Conservation (phyloP, 2,113 vertebrate species). For the Calyptommatus sinebrachiatus region DNA sequence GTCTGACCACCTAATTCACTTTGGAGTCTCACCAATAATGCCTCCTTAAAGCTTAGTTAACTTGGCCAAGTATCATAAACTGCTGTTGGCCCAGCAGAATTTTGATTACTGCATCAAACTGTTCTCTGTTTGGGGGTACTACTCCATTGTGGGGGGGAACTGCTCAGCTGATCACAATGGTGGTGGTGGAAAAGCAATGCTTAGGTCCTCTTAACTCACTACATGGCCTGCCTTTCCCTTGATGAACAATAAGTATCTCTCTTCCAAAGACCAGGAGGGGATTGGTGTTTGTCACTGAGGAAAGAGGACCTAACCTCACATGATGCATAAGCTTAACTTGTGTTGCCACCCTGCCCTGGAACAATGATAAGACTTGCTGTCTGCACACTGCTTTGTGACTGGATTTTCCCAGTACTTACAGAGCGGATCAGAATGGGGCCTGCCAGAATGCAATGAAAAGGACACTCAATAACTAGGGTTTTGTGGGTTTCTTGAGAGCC, state of each 20-base stretch:
- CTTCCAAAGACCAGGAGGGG: constrained; percentile 32
- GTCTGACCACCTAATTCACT: constrained; percentile 32
- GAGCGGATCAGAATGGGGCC: constrained; percentile 40
- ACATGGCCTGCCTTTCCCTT: constrained; percentile 31
- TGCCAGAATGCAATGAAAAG: constrained; percentile 31
- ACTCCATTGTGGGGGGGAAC: background rate
- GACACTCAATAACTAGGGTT: constrained; percentile 38
- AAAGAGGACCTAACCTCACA: constrained; percentile 9
- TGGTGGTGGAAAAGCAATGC: constrained; percentile 1
- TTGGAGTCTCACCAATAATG: constrained; percentile 52
- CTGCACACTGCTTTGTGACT: constrained; percentile 19
- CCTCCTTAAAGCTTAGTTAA: constrained; percentile 40
- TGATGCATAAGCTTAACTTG: constrained; percentile 1
- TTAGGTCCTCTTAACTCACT: constrained; percentile 9
- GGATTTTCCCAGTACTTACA: constrained; percentile 35
- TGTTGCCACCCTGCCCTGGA: constrained; percentile 6
- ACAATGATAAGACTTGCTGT: constrained; percentile 46
- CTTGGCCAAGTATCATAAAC: constrained; percentile 34
- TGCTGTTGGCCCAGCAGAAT: constrained; percentile 45
- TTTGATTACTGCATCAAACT: constrained; percentile 14
- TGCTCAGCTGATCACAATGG: constrained; percentile 10
- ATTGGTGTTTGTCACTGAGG: constrained; percentile 31
- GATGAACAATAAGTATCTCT: background rate
- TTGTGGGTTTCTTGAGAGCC: constrained; percentile 40
- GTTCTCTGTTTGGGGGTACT: constrained; percentile 5